phyloP scores from a whole-genome alignment of 2,888 invertebrate genomes.

The Paralinhomoeus sp. region DNA sequence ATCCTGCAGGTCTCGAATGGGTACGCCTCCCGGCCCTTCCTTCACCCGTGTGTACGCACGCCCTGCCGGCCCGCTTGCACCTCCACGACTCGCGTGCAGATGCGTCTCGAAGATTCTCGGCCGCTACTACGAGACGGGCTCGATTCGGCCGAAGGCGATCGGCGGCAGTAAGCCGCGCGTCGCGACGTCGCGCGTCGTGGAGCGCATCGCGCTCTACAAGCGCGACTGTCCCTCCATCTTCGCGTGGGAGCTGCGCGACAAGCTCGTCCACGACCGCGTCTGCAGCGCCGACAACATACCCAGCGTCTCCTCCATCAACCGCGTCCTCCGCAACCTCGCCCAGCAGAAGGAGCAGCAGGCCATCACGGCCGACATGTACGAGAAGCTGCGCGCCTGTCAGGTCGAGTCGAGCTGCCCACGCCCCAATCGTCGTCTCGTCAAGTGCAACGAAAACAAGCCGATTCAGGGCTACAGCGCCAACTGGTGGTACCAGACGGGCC shows the following conservation, averaged over 20 bases:
- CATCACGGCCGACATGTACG: constrained; percentile 1
- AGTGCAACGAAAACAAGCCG: too few relatives aligned
- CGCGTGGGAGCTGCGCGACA: constrained; percentile 90
- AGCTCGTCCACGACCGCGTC: constrained; percentile 69
- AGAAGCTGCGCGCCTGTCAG: constrained; percentile 1
- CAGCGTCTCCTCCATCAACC: constrained; percentile 84
- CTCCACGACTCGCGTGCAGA: constrained; percentile 30
- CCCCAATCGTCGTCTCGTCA: too few relatives aligned
- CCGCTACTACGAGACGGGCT: constrained; percentile 71
- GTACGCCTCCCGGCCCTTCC: constrained; percentile 36
- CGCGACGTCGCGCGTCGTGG: constrained; percentile 40
- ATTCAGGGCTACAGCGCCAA: too few relatives aligned
- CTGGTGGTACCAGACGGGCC: too few relatives aligned
- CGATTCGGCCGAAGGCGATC: constrained; percentile 77
- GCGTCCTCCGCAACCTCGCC: constrained; percentile 69
- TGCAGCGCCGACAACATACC: constrained; percentile 90
- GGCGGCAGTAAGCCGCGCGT: constrained; percentile 86
- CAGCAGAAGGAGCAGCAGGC: constrained; percentile 45
- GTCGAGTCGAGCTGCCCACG: too few relatives aligned
- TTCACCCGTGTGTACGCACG: too few relatives aligned
- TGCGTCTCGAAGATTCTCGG: constrained; percentile 92
- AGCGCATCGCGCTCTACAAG: constrained; percentile 79
- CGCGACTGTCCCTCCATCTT: constrained; percentile 90
- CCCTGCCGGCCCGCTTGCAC: too few relatives aligned
- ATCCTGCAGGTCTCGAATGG: constrained; percentile 95